These are phyloP conservation scores for Leptinotarsa undecemlineata DNA, from an alignment of 1,140 invertebrate species.

Conservation along the genomic window DNA sequence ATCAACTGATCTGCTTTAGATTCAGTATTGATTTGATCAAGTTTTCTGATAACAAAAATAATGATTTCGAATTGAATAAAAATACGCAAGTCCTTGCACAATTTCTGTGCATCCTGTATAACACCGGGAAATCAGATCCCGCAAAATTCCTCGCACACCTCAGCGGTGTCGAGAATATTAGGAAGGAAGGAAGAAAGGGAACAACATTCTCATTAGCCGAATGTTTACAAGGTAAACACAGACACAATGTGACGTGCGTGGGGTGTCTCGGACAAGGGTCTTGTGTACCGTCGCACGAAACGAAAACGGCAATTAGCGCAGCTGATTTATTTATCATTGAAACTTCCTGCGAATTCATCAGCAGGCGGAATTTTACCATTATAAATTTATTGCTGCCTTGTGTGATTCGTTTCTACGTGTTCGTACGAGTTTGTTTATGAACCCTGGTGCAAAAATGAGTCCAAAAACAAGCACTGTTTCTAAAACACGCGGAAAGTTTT, in stretches of 20 bases:
- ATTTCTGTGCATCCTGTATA: neutral
- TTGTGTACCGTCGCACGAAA: neutral
- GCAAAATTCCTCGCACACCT: neutral
- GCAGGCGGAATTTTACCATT: conserved; percentile 22
- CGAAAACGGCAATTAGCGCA: conserved; percentile 17
- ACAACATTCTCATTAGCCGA: conserved; percentile 15
- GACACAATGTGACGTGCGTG: conserved; percentile 21
- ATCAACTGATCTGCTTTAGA: neutral
- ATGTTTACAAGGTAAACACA: conserved; percentile 21
- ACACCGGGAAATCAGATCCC: neutral
- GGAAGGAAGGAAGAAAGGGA: neutral
- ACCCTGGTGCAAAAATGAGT: neutral
- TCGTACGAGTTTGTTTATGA: conserved; percentile 6
- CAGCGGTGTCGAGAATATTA: neutral
- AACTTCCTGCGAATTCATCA: conserved; percentile 25
- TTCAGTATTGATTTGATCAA: neutral
- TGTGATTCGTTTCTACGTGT: neutral
- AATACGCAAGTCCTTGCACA: neutral
- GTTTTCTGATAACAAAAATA: no score
- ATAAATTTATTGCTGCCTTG: conserved; percentile 18
- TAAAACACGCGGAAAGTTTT: no score
- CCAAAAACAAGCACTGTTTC: no score
- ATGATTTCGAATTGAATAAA: neutral
- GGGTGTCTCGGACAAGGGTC: conserved; percentile 10
- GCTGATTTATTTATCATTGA: conserved; percentile 27